phyloP scores from a whole-genome alignment of 2,113 vertebrate species.

The Phyllopteryx taeniolatus region DNA sequence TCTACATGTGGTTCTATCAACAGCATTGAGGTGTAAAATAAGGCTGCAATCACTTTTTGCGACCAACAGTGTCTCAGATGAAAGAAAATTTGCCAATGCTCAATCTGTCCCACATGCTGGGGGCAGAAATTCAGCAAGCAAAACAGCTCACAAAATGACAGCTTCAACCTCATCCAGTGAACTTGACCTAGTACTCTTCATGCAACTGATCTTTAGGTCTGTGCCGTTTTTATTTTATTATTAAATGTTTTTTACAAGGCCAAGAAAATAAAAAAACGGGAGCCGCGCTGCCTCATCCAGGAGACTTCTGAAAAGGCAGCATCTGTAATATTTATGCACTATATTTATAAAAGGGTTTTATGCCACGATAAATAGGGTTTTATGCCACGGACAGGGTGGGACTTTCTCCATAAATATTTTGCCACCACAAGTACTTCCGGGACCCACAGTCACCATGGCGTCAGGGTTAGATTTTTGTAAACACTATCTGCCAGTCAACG shows the following conservation, averaged over 20 bases:
- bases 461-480: too few species aligned
- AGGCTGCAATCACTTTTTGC: not conserved
- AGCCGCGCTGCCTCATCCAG: not conserved
- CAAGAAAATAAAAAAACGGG: not conserved
- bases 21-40: not conserved
- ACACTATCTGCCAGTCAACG: too few species aligned
- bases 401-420: too few species aligned
- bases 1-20: not conserved
- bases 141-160: conserved; percentile 5
- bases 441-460: too few species aligned
- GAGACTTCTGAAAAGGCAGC: not conserved
- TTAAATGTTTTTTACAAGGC: not conserved
- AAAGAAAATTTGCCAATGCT: not conserved
- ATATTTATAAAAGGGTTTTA: not conserved
- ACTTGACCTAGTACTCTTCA: not conserved
- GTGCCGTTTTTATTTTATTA: not conserved
- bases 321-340: not conserved
- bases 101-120: conserved; percentile 6
- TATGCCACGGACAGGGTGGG: too few species aligned
- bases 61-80: not conserved
- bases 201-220: not conserved
- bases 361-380: not conserved
- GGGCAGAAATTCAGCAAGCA: not conserved
- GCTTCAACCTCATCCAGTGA: not conserved
- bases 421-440: too few species aligned